Evolutionary conservation across 2,888 invertebrate genomes (phyloP), one percentile per base, ranked within the genome.

Genomic region (Laothoe populi): DNA sequence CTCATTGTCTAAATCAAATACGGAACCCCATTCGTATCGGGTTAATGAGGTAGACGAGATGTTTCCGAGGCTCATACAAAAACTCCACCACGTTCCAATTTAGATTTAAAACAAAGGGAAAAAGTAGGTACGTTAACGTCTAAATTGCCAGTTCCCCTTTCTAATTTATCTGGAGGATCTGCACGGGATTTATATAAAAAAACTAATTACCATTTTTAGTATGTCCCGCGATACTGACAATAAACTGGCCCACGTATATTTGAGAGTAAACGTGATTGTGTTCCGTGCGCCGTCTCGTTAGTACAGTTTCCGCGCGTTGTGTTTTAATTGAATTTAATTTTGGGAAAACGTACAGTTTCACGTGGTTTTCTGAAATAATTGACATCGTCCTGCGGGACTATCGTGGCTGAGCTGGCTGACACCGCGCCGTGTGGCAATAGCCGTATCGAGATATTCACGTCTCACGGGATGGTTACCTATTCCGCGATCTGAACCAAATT

Each of bases 171-270:
- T 40, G 40, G 21, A 40, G 42, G 57, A 58, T 72, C 46, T 70
- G 70, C 69, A 61, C 67, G 66, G 60, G 67, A 68, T 64, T 66
- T 63, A 63, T 72, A 66, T 70, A 13, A 64, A 66, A 69, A 67
- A 63, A 59, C 68, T 46, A 60, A 68, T 71, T 69, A 67, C 67
- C 66, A 70, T 64, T 71, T 70, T 69, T 63, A 66, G 70, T 74
- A 74, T 70, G 71, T 70, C 57, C 63, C 53, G 53, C 64, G 44
- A 42, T 42, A 38, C 44, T 35, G 57, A 61, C 57, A 58, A 67
- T 66, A 63, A 65, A 66, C 64, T 64, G 66, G 60, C 66, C 66
- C 64, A 53, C 65, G 64, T 66, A 66, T 70, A 69, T 73, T 72
- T 64, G 63, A 49, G 64, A 70, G 65, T 69, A 57, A 67, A 65